Percentiles rank a stretch among this genome's conserved stretches.
These are phyloP conservation scores for Phoeniculus purpureus DNA, from an alignment of 2,797 vertebrate genomes.

Conservation along the genomic window DNA sequence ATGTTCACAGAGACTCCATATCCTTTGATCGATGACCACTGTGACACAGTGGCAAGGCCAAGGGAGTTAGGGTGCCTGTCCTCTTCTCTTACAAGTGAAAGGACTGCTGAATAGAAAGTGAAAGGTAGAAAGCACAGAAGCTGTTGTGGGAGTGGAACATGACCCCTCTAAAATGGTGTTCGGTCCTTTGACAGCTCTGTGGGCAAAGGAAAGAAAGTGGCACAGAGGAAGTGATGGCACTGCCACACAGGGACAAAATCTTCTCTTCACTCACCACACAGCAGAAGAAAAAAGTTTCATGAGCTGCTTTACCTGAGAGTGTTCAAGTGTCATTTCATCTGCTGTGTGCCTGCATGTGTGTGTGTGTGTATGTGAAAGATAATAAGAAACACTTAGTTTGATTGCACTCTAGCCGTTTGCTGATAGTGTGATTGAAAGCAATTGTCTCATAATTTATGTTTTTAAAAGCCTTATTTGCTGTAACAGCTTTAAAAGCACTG, in stretches of 20 bases:
- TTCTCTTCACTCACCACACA: neutral
- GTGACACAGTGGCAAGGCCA: neutral
- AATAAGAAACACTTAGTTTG: slow-evolving; percentile 63
- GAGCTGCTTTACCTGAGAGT: neutral
- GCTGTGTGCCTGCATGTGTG: neutral
- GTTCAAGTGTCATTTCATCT: slow-evolving; percentile 8
- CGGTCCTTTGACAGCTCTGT: slow-evolving; percentile 6
- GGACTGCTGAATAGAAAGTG: neutral
- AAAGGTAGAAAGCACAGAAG: slow-evolving; percentile 13
- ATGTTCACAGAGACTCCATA: neutral
- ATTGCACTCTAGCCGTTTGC: slow-evolving; percentile 56
- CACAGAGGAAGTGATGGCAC: neutral
- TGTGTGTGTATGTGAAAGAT: neutral
- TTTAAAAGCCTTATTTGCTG: slow-evolving; percentile 47
- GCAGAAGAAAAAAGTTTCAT: slow-evolving; percentile 23
- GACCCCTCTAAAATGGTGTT: neutral
- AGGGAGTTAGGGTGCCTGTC: neutral
- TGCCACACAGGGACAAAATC: neutral
- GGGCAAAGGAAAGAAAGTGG: neutral
- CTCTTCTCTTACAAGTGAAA: neutral
- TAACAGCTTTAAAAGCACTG: slow-evolving; percentile 36
- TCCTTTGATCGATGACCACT: neutral
- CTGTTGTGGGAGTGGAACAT: slow-evolving; percentile 22
- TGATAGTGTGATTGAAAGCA: slow-evolving; percentile 51
- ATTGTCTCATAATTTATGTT: slow-evolving; percentile 37